Base-by-base conservation (phyloP, 2,888 invertebrate species). In the Drymonia ruficornis region DNA sequence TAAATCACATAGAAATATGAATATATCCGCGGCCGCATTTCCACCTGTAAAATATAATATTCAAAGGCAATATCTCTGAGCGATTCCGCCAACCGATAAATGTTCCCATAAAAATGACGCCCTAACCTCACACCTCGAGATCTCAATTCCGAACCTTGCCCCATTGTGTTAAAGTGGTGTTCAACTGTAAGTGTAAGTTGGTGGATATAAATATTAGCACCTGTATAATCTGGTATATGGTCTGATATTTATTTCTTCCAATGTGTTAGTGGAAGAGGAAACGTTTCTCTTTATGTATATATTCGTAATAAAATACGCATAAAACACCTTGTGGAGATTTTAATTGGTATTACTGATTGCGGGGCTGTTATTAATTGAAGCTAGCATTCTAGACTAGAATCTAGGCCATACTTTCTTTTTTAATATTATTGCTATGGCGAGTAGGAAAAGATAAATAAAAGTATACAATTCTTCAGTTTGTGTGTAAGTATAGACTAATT, bases 51-150 rank as follows among this genome's bases (percentile, higher is more conserved):
- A 71, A 73, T 71, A 73, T 70, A 65, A 74, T 74, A 76, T 76
- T 72, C 74, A 76, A 60, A 67, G 65, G 65, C 71, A 66, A 74
- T 76, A 75, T 75, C 70, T 73, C 63, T 66, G 67, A 66, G 66
- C 67, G 70, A 76, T 73, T 76, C 73, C 57, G 60, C 65, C 63
- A 61, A 65, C 71, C 79, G 72, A 80, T 80, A 78, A 79, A 79
- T 76, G 78, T 71, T 73, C 65, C 70, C 78, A 74, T 80, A 79
- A 80, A 80, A 78, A 73, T 74, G 77, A 72, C 72, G 68, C 62
- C 67, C 63, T 42, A 59, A 51, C 43, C 44, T 36, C 45, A 31
- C 52, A 50, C 29, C n/a, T 47, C 2, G 40, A 31, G 5, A 43
- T 49, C 50, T 7, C 55, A 9, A 67, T 55, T 56, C 6, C 28